Percentiles rank a stretch among this genome's conserved stretches.
Evolutionary conservation across 2,888 invertebrate species (phyloP).

Genomic region (Cybosia mesomella): DNA sequence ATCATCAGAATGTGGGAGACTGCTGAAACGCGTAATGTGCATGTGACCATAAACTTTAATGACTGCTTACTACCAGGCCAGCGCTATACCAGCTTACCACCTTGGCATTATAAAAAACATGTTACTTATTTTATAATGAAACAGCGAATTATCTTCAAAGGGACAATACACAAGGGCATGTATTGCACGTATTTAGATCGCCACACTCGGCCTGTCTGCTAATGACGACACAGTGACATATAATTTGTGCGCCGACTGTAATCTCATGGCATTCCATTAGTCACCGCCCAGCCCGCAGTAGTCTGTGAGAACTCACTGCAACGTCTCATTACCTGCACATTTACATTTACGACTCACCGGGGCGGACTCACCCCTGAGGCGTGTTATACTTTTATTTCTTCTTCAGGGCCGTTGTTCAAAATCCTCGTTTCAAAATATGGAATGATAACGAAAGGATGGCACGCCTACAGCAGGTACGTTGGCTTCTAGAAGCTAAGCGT

Average conservation of each 20-base stretch:
- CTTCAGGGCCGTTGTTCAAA: neutral
- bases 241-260: constrained; percentile 15
- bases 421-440: neutral
- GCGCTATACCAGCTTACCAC: neutral
- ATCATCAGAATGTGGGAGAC: too few relatives aligned
- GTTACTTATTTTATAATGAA: neutral
- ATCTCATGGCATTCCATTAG: constrained; percentile 4
- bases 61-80: neutral
- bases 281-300: neutral
- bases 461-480: too few relatives aligned
- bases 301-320: constrained; percentile 17
- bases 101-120: neutral
- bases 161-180: neutral
- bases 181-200: neutral
- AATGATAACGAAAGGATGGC: too few relatives aligned
- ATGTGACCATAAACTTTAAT: neutral
- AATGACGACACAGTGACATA: constrained; percentile 17
- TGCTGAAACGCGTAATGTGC: neutral
- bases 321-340: constrained; percentile 22
- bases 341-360: constrained; percentile 16
- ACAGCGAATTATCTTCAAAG: neutral
- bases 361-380: constrained; percentile 6
- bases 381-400: constrained; percentile 14
- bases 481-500: neutral
- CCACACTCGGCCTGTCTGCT: neutral